Conservation (phyloP, 2,888 invertebrate genomes). For the Brenthis hecate region DNA sequence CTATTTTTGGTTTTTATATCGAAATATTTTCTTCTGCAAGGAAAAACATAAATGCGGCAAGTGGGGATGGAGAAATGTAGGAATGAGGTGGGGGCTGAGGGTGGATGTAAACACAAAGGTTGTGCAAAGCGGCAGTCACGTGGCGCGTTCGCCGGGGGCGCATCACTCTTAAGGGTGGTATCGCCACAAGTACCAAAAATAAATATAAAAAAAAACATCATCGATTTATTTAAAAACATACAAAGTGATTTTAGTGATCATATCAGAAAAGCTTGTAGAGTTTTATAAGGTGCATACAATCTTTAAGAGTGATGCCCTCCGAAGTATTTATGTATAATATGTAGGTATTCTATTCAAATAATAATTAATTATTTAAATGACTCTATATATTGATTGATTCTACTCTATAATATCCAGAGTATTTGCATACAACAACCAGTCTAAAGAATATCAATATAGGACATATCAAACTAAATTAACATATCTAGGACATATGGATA, state of each 20-base stretch:
- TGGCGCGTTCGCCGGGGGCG: slow-evolving; percentile 79
- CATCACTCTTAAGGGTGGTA: slow-evolving; percentile 77
- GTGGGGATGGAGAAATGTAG: slow-evolving; percentile 48
- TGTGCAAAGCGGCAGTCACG: slow-evolving; percentile 76
- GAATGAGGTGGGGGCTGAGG: slow-evolving; percentile 49
- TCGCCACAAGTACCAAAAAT: slow-evolving; percentile 41
- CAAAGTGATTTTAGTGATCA: slow-evolving; percentile 33
- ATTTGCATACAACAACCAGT: slow-evolving; percentile 75
- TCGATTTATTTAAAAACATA: slow-evolving; percentile 4
- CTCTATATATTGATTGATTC: slow-evolving; percentile 26
- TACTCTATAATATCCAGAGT: slow-evolving; percentile 49
- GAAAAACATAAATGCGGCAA: slow-evolving; percentile 44
- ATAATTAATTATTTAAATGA: slow-evolving; percentile 8
- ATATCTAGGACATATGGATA: slow-evolving; percentile 53
- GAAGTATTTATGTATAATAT: slow-evolving; percentile 38
- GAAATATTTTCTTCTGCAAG: slow-evolving; percentile 25
- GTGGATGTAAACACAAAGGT: slow-evolving; percentile 77
- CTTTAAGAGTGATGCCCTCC: slow-evolving; percentile 76
- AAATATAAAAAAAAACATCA: slow-evolving; percentile 5
- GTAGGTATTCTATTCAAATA: slow-evolving; percentile 27
- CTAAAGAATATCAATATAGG: slow-evolving; percentile 80
- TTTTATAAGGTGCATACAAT: slow-evolving; percentile 38
- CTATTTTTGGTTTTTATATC: neutral
- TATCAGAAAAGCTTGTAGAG: slow-evolving; percentile 6
- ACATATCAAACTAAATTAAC: slow-evolving; percentile 73